Evolutionary conservation across 1,140 invertebrate species (phyloP).

Genomic region (Drosophila repleta): DNA sequence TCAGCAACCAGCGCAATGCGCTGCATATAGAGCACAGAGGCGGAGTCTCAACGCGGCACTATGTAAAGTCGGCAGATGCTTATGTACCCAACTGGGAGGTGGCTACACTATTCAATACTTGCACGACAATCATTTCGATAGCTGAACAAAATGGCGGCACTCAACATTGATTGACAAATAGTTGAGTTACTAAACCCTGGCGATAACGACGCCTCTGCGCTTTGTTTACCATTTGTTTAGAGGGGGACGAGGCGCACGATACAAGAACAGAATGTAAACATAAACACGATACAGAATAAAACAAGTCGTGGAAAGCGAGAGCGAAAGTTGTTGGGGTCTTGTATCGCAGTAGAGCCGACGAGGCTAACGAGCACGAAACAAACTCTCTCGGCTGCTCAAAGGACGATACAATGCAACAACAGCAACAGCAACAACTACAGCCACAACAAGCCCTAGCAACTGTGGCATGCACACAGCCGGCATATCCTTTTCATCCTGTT

Average conservation of each 20-base stretch:
- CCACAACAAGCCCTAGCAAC: not conserved
- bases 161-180: conserved; percentile 22
- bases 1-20: conserved; percentile 33
- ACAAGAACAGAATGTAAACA: conserved; percentile 51
- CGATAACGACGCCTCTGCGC: conserved; percentile 59
- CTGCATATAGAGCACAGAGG: conserved; percentile 67
- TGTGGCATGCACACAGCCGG: conserved; percentile 16
- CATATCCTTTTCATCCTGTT: conserved; percentile 60
- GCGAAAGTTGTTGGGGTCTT: conserved; percentile 66
- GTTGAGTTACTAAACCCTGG: conserved; percentile 24
- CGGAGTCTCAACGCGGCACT: conserved; percentile 61
- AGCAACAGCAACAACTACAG: conserved; percentile 35
- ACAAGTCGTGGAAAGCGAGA: conserved; percentile 54
- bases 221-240: conserved; percentile 83
- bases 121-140: conserved; percentile 7
- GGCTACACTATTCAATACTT: conserved; percentile 37
- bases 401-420: conserved; percentile 74
- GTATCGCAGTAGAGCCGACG: conserved; percentile 67
- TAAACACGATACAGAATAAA: conserved; percentile 60
- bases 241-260: conserved; percentile 10
- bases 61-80: conserved; percentile 38
- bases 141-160: conserved; percentile 66
- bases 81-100: conserved; percentile 67
- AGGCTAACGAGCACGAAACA: conserved; percentile 17
- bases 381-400: conserved; percentile 59